Evolutionary conservation across 1,140 invertebrate species (phyloP).

Genomic region (Euglossa dilemma): DNA sequence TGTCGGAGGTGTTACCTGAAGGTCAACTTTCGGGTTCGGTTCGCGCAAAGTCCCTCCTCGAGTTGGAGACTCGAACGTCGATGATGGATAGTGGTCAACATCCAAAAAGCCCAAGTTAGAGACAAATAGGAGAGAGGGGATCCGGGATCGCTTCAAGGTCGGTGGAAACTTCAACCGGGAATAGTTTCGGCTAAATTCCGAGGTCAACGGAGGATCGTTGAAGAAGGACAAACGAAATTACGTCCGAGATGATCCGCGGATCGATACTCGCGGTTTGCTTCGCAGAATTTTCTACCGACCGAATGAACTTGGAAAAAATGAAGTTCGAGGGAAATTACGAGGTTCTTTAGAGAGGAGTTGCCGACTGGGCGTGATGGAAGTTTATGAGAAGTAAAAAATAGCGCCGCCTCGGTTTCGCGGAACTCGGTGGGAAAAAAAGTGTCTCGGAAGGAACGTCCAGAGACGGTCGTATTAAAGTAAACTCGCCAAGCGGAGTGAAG

Average conservation of each 20-base stretch:
- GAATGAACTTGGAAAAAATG: no score
- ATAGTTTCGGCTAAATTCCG: not conserved
- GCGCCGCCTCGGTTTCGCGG: no score
- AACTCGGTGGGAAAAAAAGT: no score
- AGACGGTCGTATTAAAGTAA: constrained; percentile 23
- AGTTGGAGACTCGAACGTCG: not conserved
- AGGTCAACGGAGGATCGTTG: not conserved
- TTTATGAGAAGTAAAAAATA: not conserved
- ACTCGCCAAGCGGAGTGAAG: constrained; percentile 34
- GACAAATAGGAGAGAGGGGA: not conserved
- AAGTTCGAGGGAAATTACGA: no score
- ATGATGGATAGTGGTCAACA: not conserved
- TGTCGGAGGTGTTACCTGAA: no score
- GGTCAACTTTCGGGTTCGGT: not conserved
- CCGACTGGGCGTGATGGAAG: no score
- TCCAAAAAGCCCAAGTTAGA: not conserved
- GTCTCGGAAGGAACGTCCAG: no score
- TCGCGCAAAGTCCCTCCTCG: not conserved
- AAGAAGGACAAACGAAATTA: no score
- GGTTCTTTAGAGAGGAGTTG: no score
- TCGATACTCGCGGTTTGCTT: no score
- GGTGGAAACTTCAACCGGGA: not conserved
- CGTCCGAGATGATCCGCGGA: no score
- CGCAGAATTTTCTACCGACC: no score
- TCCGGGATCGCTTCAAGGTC: not conserved